A percentile compares a stretch with the other conserved stretches of the same genome.
phyloP scores from a whole-genome alignment of 64 coral and sea anemone species.

The Pachyseris speciosa region DNA sequence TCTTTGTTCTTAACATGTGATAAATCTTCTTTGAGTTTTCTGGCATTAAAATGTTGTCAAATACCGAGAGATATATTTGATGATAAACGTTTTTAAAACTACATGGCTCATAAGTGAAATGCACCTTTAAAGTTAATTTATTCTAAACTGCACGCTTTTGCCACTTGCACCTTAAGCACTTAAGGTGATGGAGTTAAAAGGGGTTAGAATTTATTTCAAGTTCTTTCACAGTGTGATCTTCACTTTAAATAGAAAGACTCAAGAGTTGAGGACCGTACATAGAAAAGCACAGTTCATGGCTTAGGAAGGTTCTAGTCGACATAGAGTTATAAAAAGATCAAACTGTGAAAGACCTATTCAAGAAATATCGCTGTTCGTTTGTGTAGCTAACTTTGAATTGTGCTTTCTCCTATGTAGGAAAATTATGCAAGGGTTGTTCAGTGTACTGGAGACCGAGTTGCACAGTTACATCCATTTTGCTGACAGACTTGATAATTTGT shows the following conservation, averaged over 20 bases:
- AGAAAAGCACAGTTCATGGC: background rate
- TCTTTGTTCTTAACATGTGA: no score
- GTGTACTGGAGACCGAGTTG: constrained; percentile 86
- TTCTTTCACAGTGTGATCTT: constrained; percentile 23
- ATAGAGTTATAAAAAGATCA: background rate
- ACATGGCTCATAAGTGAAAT: background rate
- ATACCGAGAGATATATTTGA: background rate
- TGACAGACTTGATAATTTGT: constrained; percentile 98
- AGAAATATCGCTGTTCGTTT: background rate
- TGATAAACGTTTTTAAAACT: no score
- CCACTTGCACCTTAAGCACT: background rate
- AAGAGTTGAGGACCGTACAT: no score
- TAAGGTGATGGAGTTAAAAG: background rate
- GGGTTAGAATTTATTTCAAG: background rate
- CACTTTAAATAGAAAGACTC: background rate
- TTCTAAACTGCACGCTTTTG: background rate
- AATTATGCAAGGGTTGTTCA: constrained; percentile 94
- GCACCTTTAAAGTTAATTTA: background rate
- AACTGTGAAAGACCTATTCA: background rate
- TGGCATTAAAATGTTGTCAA: background rate
- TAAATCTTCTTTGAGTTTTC: background rate
- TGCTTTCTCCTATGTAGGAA: constrained; percentile 55
- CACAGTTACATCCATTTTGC: constrained; percentile 95
- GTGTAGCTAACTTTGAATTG: background rate
- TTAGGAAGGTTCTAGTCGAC: background rate